Evolutionary conservation across 2,797 vertebrate species (phyloP).

Genomic region (Sternarchorhynchus goeldii): DNA sequence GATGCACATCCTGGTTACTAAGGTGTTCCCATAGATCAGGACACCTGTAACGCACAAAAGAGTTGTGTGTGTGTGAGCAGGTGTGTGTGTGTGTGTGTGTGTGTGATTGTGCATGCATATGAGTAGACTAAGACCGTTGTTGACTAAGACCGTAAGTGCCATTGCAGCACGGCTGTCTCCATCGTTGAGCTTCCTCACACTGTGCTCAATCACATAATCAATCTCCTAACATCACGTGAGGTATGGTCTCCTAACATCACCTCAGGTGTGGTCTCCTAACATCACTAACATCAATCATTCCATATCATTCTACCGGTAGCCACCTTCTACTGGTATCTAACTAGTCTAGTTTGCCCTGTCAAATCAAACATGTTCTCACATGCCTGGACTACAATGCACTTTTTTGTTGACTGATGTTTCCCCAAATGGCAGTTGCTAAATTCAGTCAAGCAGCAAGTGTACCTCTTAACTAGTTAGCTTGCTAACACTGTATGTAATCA

Average conservation of each 20-base stretch:
- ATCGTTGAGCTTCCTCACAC: constrained; percentile 16
- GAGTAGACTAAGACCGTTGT: neutral
- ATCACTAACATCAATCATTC: constrained; percentile 5
- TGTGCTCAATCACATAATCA: too few relatives aligned
- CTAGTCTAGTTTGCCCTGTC: too few relatives aligned
- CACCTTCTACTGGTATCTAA: too few relatives aligned
- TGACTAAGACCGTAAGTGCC: neutral
- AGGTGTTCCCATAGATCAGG: neutral
- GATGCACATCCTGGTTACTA: neutral
- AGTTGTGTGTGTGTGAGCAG: neutral
- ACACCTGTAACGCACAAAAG: neutral
- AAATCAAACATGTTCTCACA: too few relatives aligned
- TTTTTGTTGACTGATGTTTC: too few relatives aligned
- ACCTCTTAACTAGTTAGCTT: too few relatives aligned
- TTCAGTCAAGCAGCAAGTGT: too few relatives aligned
- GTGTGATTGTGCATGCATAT: neutral
- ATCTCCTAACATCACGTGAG: constrained; percentile 23
- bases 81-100: neutral
- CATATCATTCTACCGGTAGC: too few relatives aligned
- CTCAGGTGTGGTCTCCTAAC: neutral
- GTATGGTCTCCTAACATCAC: constrained; percentile 14
- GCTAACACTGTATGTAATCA: too few relatives aligned
- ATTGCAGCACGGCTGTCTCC: constrained; percentile 15
- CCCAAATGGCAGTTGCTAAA: too few relatives aligned
- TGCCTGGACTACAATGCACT: too few relatives aligned